Percentiles rank a stretch among this genome's conserved stretches.
These are phyloP conservation scores for Trachelipus rathkii DNA, from an alignment of 1,140 invertebrate genomes.

Conservation along the genomic window DNA sequence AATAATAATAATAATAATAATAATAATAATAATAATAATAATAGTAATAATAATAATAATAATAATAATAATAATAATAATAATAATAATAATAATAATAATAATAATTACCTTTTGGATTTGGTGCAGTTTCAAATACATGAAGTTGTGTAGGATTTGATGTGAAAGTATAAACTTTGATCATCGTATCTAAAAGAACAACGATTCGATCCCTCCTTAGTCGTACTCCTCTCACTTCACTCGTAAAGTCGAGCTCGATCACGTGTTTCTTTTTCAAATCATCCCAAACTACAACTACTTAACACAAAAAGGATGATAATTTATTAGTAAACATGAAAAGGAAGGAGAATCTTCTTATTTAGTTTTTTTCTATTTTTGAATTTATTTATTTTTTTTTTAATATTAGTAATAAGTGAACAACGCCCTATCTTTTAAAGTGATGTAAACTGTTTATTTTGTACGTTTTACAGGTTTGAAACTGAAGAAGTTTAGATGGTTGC, in stretches of 20 bases:
- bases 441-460: too few relatives aligned
- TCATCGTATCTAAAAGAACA: constrained; percentile 87
- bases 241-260: constrained; percentile 89
- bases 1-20: too few relatives aligned
- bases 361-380: too few relatives aligned
- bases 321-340: too few relatives aligned
- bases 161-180: constrained; percentile 97
- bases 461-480: too few relatives aligned
- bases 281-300: constrained; percentile 95
- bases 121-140: constrained; percentile 92
- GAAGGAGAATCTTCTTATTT: too few relatives aligned
- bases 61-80: constrained; percentile 50
- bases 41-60: constrained; percentile 93
- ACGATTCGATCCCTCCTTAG: constrained; percentile 88
- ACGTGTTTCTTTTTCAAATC: constrained; percentile 85
- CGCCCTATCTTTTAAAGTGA: too few relatives aligned
- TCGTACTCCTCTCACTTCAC: constrained; percentile 79
- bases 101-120: constrained; percentile 66
- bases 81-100: not conserved
- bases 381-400: too few relatives aligned
- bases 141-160: constrained; percentile 90
- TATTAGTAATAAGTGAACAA: too few relatives aligned
- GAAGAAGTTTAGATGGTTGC: too few relatives aligned
- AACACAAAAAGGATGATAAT: too few relatives aligned
- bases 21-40: too few relatives aligned